Base-by-base conservation (phyloP, 1,140 invertebrate species). In the Antheraea mylitta region DNA sequence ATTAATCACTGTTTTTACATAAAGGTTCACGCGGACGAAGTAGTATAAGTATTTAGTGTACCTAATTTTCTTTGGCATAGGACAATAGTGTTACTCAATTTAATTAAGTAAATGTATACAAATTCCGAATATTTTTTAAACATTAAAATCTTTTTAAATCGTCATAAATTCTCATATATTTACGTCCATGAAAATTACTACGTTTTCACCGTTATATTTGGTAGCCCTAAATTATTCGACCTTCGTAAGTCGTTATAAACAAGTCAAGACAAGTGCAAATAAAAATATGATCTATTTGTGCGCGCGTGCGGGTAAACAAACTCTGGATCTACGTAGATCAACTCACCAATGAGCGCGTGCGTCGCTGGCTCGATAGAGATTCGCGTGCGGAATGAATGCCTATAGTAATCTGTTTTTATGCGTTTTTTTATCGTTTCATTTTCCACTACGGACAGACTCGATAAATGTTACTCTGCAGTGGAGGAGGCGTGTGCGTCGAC, bases 281-380 rank as follows among this genome's bases (percentile, higher is more conserved):
- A 37, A 63, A 63, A 63, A 63, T 63, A 63, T 63, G 61, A 63
- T 63, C 61, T 63, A 63, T 37, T 63, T 63, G n/a, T 37, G 61
- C 8, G 30, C 22, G 30, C 30, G 30, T 18, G 61, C 59, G 22
- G 18, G 30, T 37, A 36, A 30, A 63, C 37, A 53, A 53, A 53
- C 45, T 53, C 19, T 7, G 16, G 45, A 53, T 16, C 45, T 53
- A 53, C 45, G 45, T 16, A 53, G 45, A 53, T 48, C 7, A 48
- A n/a, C n/a, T n/a, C n/a, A n/a, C n/a, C n/a, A n/a, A n/a, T n/a
- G n/a, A n/a, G n/a, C n/a, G n/a, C 3, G 45, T 11, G 45, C 45
- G 45, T 48, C 45, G 45, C 11, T 53, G 45, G 45, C 16, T 13
- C 45, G 45, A 53, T 13, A 6, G 0, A 53, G 45, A 53, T 53